Conservation (phyloP, 1,140 invertebrate genomes). For the Drosophila chauvacae region DNA sequence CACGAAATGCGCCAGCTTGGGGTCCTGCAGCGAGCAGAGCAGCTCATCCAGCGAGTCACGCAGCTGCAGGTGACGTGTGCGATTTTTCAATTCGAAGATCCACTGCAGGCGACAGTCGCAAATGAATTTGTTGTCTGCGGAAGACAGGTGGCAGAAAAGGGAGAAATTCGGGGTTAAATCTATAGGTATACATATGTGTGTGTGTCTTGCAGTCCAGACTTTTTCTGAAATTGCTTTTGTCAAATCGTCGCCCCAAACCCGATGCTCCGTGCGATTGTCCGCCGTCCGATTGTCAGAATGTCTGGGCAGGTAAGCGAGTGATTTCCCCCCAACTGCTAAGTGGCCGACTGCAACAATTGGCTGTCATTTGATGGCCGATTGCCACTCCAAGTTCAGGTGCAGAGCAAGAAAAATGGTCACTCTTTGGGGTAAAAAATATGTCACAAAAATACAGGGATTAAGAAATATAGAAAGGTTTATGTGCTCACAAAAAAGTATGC, state of each 20-base stretch:
- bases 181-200: constrained; percentile 6
- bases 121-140: constrained; percentile 91
- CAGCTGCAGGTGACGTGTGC: constrained; percentile 89
- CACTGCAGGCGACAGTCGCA: constrained; percentile 92
- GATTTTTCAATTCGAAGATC: constrained; percentile 90
- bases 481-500: too few relatives aligned
- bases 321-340: constrained; percentile 57
- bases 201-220: constrained; percentile 22
- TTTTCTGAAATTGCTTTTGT: constrained; percentile 76
- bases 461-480: neutral
- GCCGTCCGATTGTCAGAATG: constrained; percentile 23
- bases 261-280: neutral
- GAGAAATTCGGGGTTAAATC: constrained; percentile 26
- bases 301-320: constrained; percentile 51
- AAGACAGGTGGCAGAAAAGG: constrained; percentile 25
- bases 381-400: constrained; percentile 9
- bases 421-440: neutral
- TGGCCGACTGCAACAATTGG: constrained; percentile 80
- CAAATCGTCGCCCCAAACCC: constrained; percentile 47
- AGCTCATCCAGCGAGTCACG: constrained; percentile 88
- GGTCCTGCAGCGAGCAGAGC: constrained; percentile 88
- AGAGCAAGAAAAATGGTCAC: constrained; percentile 1
- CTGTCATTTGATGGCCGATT: constrained; percentile 74
- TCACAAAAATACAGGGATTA: neutral
- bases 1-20: constrained; percentile 73